Evolutionary conservation across 2,113 vertebrate species (phyloP).

Genomic region (Micronisus gabar): DNA sequence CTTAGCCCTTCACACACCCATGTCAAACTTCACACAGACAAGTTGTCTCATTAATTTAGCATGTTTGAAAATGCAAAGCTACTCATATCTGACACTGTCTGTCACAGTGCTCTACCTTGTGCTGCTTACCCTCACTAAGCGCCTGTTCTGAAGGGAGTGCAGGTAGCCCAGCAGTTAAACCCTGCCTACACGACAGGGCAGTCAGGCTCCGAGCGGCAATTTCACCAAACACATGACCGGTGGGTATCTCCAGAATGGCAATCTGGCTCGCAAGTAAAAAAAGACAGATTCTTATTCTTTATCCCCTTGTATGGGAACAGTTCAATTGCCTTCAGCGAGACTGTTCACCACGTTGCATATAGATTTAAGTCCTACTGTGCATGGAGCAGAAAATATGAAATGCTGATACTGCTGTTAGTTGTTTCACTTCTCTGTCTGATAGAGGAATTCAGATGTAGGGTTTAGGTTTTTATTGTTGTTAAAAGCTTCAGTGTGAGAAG

Average conservation of each 20-base stretch:
- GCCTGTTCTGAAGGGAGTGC: not conserved
- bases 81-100: not conserved
- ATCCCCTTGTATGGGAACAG: not conserved
- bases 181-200: not conserved
- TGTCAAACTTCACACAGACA: not conserved
- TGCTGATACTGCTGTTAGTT: not conserved
- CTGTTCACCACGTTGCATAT: not conserved
- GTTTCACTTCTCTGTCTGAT: not conserved
- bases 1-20: not conserved
- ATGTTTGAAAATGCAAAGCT: not conserved
- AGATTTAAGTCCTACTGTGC: not conserved
- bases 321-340: not conserved
- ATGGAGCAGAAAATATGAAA: not conserved
- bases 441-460: not conserved
- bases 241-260: not conserved
- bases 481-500: not conserved
- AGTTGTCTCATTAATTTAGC: not conserved
- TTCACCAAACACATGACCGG: not conserved
- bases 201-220: not conserved
- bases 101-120: not conserved
- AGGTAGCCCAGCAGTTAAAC: not conserved
- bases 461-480: not conserved
- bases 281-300: not conserved
- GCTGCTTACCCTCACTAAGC: not conserved
- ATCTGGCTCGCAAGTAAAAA: not conserved